Percentiles rank a stretch among this genome's conserved stretches.
These are phyloP conservation scores for Cochlearius cochlearius DNA, from an alignment of 2,113 vertebrate genomes.

Conservation along the genomic window DNA sequence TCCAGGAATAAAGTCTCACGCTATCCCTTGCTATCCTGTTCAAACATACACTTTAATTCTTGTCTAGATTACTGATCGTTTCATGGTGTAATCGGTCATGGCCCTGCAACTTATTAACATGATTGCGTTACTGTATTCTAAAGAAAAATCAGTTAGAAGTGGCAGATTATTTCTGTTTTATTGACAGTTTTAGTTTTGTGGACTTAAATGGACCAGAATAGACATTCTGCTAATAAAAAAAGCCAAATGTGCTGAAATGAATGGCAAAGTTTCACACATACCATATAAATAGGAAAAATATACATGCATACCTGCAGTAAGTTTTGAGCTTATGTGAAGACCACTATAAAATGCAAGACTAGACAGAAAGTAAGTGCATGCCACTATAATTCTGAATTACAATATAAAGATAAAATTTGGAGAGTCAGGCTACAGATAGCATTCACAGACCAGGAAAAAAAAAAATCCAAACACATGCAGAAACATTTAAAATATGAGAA, in stretches of 20 bases:
- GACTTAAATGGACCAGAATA: background rate
- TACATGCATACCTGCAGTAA: background rate
- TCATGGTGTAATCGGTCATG: background rate
- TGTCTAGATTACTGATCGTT: background rate
- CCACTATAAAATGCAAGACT: background rate
- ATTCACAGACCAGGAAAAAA: background rate
- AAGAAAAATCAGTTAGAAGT: background rate
- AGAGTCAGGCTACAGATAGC: background rate
- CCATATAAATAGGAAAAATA: background rate
- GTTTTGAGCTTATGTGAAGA: background rate
- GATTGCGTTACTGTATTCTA: background rate
- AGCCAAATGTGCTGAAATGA: background rate
- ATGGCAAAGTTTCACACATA: background rate
- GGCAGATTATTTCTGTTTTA: background rate
- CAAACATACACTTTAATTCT: background rate
- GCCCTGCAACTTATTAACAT: background rate
- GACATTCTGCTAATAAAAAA: background rate
- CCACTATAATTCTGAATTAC: background rate
- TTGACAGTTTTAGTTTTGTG: background rate
- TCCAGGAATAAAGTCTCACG: background rate
- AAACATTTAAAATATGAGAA: background rate
- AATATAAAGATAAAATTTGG: background rate
- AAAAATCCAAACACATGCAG: fast-evolving
- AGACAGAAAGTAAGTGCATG: background rate
- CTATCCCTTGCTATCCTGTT: background rate